Conservation (phyloP, 2,113 vertebrate genomes). For the Pangasianodon hypophthalmus region DNA sequence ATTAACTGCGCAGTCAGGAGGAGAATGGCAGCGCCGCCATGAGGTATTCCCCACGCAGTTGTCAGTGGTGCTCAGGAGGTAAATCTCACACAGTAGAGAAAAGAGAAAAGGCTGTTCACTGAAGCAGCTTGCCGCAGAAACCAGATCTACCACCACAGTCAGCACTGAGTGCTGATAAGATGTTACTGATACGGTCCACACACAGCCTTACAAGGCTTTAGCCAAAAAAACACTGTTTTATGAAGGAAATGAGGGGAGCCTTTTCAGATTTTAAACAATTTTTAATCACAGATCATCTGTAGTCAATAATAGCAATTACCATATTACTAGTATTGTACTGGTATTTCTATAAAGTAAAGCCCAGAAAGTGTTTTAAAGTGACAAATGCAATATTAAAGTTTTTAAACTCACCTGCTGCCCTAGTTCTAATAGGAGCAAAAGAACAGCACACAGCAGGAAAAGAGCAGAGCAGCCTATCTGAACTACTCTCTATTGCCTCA, state of each 20-base stretch:
- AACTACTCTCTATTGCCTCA: slow-evolving; percentile 50
- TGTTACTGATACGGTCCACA: neutral
- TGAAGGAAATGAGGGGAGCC: neutral
- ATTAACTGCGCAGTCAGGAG: slow-evolving; percentile 66
- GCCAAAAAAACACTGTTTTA: neutral
- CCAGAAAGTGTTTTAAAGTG: neutral
- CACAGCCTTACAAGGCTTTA: neutral
- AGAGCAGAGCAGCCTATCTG: slow-evolving; percentile 44
- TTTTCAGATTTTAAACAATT: neutral
- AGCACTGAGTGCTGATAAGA: neutral
- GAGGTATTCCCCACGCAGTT: slow-evolving; percentile 69
- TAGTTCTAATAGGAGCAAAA: neutral
- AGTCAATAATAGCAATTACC: neutral
- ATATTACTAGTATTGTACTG: neutral
- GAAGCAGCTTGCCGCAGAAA: slow-evolving; percentile 36
- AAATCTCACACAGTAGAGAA: slow-evolving; percentile 61
- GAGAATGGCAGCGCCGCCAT: slow-evolving; percentile 64
- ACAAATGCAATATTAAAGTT: neutral
- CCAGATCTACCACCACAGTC: slow-evolving; percentile 23
- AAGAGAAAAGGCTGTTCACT: slow-evolving; percentile 59
- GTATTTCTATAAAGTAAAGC: neutral
- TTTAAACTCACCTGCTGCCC: neutral
- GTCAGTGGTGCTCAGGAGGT: slow-evolving; percentile 64
- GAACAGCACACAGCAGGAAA: neutral
- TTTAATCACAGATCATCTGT: neutral